Conservation (phyloP, 2,797 vertebrate species). For the Cirrhinus molitorella region DNA sequence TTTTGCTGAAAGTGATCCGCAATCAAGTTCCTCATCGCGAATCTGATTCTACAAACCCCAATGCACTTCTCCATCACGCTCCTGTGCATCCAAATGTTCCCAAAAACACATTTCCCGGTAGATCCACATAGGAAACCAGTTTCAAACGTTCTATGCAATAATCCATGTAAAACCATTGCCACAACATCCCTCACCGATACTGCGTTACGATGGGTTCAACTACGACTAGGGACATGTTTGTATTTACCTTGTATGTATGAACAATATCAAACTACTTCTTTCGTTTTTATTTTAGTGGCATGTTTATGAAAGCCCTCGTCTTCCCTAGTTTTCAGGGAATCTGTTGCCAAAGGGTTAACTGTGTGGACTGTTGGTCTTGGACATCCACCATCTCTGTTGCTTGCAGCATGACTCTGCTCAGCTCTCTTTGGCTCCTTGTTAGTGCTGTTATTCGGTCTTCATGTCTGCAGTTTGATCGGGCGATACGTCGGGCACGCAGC, state of each 20-base stretch:
- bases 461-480: slow-evolving; percentile 77
- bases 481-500: slow-evolving; percentile 25
- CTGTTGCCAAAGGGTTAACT: slow-evolving; percentile 94
- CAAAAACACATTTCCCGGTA: slow-evolving; percentile 27
- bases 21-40: slow-evolving; percentile 70
- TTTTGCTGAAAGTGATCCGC: slow-evolving; percentile 81
- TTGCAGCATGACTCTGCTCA: slow-evolving; percentile 93
- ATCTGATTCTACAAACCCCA: slow-evolving; percentile 46
- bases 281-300: slow-evolving; percentile 87
- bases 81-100: slow-evolving; percentile 40
- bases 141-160: slow-evolving; percentile 99
- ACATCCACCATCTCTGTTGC: slow-evolving; percentile 87
- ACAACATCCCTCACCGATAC: slow-evolving; percentile 80
- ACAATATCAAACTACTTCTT: slow-evolving; percentile 78
- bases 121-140: slow-evolving; percentile 71
- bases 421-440: slow-evolving; percentile 86
- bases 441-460: slow-evolving; percentile 87
- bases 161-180: slow-evolving; percentile 86
- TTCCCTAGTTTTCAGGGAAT: slow-evolving; percentile 80
- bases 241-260: slow-evolving; percentile 88
- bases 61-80: slow-evolving; percentile 53
- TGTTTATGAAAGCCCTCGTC: slow-evolving; percentile 87
- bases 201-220: slow-evolving; percentile 70
- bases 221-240: slow-evolving; percentile 84
- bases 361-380: slow-evolving; percentile 85